These are phyloP conservation scores for Stegostoma tigrinum DNA, from an alignment of 2,113 vertebrate genomes.

Conservation along the genomic window DNA sequence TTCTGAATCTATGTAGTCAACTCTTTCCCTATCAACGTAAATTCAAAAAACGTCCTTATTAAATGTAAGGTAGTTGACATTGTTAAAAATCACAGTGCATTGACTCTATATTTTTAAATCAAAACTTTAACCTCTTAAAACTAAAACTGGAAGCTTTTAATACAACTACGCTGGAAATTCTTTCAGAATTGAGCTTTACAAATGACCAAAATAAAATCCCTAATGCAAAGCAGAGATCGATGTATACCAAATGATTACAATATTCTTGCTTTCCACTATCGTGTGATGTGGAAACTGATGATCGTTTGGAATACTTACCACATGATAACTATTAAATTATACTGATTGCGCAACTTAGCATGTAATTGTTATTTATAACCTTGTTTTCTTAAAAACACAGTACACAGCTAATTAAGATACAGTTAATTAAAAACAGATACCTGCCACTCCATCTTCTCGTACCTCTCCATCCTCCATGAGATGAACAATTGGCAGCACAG, in stretches of 20 bases:
- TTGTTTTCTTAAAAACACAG: not conserved
- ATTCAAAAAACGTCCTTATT: not conserved
- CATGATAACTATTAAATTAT: not conserved
- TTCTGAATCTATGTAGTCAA: not conserved
- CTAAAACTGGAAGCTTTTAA: not conserved
- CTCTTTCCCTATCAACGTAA: not conserved
- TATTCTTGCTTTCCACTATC: not conserved
- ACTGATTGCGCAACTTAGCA: not conserved
- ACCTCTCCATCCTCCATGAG: constrained; percentile 97
- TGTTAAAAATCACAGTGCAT: not conserved
- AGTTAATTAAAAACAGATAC: constrained; percentile 49
- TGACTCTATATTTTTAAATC: not conserved
- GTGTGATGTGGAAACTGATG: not conserved
- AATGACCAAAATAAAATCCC: not conserved
- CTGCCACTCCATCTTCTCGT: constrained; percentile 91
- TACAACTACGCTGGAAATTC: not conserved
- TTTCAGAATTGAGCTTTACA: not conserved
- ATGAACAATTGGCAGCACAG: constrained; percentile 91
- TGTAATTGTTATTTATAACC: not conserved
- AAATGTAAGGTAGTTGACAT: not conserved
- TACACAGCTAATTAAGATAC: not conserved
- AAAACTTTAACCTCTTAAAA: not conserved
- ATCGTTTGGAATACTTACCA: not conserved
- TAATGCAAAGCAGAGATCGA: not conserved
- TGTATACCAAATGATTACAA: not conserved